Conservation (phyloP, 2,113 vertebrate species). For the Ceuthmochares aereus region DNA sequence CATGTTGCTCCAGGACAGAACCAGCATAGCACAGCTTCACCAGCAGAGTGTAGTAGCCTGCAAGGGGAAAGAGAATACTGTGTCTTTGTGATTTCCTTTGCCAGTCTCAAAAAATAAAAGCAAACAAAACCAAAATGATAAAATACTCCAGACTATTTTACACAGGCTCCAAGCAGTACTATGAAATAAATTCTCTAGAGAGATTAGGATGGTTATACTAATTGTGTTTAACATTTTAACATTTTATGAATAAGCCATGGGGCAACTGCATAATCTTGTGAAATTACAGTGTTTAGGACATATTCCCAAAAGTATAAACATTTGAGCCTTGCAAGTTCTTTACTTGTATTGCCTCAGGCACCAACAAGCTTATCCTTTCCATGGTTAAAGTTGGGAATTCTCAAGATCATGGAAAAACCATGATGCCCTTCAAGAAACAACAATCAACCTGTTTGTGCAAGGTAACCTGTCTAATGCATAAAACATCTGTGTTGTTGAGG, state of each 20-base stretch:
- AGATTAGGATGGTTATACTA: constrained; percentile 14
- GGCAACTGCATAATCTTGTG: not conserved
- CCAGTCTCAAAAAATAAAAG: not conserved
- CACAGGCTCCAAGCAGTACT: not conserved
- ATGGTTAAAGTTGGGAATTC: not conserved
- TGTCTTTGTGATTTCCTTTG: not conserved
- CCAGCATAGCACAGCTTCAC: not conserved
- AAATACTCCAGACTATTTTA: not conserved
- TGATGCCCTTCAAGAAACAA: not conserved
- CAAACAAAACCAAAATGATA: not conserved
- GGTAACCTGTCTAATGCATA: not conserved
- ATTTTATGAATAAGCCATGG: constrained; percentile 22
- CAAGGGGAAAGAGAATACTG: not conserved
- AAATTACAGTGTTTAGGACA: not conserved
- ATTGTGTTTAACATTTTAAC: constrained; percentile 42
- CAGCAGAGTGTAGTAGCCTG: not conserved
- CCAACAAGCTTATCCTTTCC: not conserved
- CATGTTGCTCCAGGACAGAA: not conserved
- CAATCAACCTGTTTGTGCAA: not conserved
- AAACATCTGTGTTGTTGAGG: not conserved
- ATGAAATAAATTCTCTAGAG: not conserved
- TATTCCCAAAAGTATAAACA: not conserved
- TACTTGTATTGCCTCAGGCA: constrained; percentile 17
- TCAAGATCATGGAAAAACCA: not conserved
- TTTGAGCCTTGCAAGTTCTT: not conserved